Conservation (phyloP, 2,888 invertebrate genomes). For the Lepidochitona cinerea region DNA sequence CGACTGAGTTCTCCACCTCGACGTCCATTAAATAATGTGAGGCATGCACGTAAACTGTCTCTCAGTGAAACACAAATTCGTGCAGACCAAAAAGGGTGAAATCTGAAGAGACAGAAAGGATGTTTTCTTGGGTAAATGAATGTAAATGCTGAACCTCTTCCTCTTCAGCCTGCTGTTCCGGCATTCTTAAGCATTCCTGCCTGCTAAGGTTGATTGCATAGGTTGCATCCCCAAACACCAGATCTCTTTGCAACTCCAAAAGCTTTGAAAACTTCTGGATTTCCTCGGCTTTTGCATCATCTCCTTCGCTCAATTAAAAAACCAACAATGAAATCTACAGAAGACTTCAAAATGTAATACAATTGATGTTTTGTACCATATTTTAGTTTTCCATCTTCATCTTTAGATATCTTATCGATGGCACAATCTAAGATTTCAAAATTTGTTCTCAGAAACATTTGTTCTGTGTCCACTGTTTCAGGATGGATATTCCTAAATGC, state of each 20-base stretch:
- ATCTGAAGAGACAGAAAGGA: background rate
- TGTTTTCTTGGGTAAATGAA: background rate
- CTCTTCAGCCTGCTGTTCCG: background rate
- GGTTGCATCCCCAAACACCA: background rate
- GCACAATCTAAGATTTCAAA: background rate
- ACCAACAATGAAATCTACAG: background rate
- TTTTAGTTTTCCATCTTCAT: background rate
- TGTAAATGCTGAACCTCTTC: background rate
- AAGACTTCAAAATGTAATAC: background rate
- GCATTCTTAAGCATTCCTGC: background rate
- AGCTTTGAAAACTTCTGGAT: background rate
- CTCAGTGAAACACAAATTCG: background rate
- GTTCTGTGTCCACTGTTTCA: background rate
- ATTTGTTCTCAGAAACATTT: background rate
- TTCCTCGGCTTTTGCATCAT: background rate
- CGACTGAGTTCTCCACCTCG: background rate
- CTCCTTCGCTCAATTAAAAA: background rate
- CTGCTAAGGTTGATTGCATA: background rate
- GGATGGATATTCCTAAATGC: background rate
- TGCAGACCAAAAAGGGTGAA: background rate
- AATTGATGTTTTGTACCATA: background rate
- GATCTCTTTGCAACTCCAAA: background rate
- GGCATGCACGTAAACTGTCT: background rate
- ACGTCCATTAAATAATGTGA: background rate
- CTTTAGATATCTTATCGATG: background rate